A percentile compares a stretch with the other conserved stretches of the same genome.
Evolutionary conservation across 2,113 vertebrate species (phyloP).

Genomic region (Plotosus lineatus): DNA sequence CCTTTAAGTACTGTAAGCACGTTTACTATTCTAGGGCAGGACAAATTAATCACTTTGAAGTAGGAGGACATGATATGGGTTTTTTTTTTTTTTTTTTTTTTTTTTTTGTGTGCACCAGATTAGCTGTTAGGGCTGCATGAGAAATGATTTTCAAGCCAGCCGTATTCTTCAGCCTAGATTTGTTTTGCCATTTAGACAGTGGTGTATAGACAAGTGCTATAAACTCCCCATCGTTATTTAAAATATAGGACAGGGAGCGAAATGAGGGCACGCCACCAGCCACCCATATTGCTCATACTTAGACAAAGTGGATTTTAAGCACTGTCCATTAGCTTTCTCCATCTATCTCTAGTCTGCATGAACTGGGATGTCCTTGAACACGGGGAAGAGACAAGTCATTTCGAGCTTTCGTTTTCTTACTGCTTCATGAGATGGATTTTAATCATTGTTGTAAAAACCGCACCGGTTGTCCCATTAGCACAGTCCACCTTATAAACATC

Average conservation of each 20-base stretch:
- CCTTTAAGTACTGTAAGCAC: not conserved
- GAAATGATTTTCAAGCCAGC: not conserved
- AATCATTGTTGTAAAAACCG: constrained; percentile 32
- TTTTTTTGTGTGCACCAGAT: not conserved
- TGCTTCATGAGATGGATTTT: constrained; percentile 25
- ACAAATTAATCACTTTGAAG: not conserved
- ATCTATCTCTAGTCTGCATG: constrained; percentile 28
- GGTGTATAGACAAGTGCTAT: constrained; percentile 21
- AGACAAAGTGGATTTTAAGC: constrained; percentile 40
- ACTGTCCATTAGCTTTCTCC: constrained; percentile 22
- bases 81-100: too few species aligned
- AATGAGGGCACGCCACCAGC: constrained; percentile 16
- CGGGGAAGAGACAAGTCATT: constrained; percentile 18
- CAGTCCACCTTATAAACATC: constrained; percentile 22
- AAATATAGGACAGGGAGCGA: constrained; percentile 18
- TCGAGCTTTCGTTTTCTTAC: constrained; percentile 19
- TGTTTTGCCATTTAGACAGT: constrained; percentile 14
- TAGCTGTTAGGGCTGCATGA: not conserved
- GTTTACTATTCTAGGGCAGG: not conserved
- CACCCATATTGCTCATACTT: not conserved
- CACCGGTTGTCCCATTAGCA: constrained; percentile 4
- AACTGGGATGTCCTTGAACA: constrained; percentile 36
- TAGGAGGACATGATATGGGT: not conserved
- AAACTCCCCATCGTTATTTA: constrained; percentile 8
- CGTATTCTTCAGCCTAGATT: not conserved